Base-by-base conservation (phyloP, 2,888 invertebrate species). In the Idaea aversata region DNA sequence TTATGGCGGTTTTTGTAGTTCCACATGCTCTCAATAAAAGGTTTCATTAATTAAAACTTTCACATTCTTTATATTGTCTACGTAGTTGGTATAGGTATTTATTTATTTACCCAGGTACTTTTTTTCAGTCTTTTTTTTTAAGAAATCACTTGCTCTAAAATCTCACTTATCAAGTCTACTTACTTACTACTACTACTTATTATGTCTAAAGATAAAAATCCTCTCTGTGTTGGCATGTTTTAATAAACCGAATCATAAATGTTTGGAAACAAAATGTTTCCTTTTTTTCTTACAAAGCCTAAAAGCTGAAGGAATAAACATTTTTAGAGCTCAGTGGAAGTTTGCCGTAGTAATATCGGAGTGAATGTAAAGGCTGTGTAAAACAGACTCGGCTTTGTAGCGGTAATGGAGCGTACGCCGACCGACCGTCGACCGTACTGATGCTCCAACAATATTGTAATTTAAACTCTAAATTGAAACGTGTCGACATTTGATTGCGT, bases 401-500 rank as follows among this genome's bases (percentile, higher is more conserved):
- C 72, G 64, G 75, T 75, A 80, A 77, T 75, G 72, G 75, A 73
- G 69, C 72, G 71, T 74, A 72, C 47, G 13, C 47, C 47, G 47
- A 47, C 47, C 25, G 25, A 25, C 25, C 25, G 25, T 25, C n/a
- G n/a, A 25, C 25, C 47, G 10, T 13, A 47, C 47, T 47, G 47
- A 70, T 71, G 72, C 68, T 70, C 75, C 68, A 72, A 74, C 75
- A 74, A 75, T 77, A 76, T 74, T 72, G 76, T 78, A 77, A 82
- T 79, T 76, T 76, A 77, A 73, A 70, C 72, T 67, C 70, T 59
- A 72, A 74, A 74, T 74, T 74, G 74, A 74, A 74, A 74, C 72
- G 70, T 74, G 72, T 73, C 66, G 71, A 73, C 72, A 69, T 71
- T 69, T 74, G 68, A 74, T 72, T 70, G 72, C 71, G 69, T 70